phyloP scores from a whole-genome alignment of 2,113 vertebrate species.

The Gobius niger region DNA sequence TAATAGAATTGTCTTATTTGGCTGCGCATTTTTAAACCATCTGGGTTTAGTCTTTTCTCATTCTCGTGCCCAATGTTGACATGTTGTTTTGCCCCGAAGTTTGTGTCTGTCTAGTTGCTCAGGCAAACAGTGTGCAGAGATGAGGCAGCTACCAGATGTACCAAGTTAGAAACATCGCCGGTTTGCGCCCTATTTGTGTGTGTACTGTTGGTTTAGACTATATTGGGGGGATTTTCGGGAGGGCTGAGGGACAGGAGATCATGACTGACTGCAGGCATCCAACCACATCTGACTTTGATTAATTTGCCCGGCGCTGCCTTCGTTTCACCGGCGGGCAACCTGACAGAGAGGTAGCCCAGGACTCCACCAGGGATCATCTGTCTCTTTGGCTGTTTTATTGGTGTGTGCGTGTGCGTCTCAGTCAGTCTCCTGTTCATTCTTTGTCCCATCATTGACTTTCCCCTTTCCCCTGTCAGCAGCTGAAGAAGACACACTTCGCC shows the following conservation, averaged over 20 bases:
- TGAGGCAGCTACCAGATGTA: constrained; percentile 49
- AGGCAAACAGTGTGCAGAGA: neutral
- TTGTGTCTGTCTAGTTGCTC: constrained; percentile 8
- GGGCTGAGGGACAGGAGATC: constrained; percentile 86
- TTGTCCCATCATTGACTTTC: constrained; percentile 29
- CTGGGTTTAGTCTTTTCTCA: neutral
- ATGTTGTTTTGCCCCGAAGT: constrained; percentile 6
- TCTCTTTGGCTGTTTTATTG: constrained; percentile 28
- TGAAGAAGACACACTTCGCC: constrained; percentile 84
- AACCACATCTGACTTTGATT: constrained; percentile 99
- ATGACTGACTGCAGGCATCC: constrained; percentile 91
- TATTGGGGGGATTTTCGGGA: constrained; percentile 72
- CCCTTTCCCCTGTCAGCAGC: constrained; percentile 78
- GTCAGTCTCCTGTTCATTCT: constrained; percentile 10
- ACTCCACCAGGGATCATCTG: constrained; percentile 61
- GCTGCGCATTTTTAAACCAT: neutral
- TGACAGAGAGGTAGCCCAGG: constrained; percentile 86
- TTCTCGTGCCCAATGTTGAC: neutral
- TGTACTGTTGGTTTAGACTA: constrained; percentile 12
- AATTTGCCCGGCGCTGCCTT: constrained; percentile 90
- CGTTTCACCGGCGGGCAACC: constrained; percentile 86
- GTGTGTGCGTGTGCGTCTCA: constrained; percentile 21
- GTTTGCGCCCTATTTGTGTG: constrained; percentile 21
- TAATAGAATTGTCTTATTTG: neutral
- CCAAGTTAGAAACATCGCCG: constrained; percentile 76